These are phyloP conservation scores for Graptemys geographica DNA, from an alignment of 2,797 vertebrate genomes.

Conservation along the genomic window DNA sequence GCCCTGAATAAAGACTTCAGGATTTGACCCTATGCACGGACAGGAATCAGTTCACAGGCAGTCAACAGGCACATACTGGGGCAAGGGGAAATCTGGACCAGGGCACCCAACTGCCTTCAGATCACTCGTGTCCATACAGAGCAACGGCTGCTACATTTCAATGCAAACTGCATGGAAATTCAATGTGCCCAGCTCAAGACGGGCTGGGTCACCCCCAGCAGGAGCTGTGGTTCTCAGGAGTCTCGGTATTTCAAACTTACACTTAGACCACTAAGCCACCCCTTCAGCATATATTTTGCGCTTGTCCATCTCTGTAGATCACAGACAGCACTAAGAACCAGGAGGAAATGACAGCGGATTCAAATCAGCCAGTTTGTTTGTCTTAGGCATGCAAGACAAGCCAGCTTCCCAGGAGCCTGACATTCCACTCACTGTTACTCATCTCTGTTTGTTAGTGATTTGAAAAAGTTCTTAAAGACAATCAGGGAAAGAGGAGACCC, in stretches of 20 bases:
- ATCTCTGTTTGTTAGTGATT: background rate
- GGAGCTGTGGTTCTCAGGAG: background rate
- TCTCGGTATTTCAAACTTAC: background rate
- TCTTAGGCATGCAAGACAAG: background rate
- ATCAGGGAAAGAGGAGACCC: background rate
- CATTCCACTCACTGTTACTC: background rate
- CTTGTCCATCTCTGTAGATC: background rate
- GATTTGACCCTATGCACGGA: background rate
- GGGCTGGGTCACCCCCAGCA: conserved; percentile 20
- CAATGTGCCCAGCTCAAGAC: background rate
- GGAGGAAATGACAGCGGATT: conserved; percentile 68
- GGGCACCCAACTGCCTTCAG: background rate
- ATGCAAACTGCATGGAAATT: background rate
- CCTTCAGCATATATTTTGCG: rapidly evolving
- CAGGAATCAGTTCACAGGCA: background rate
- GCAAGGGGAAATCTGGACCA: background rate
- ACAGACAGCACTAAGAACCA: background rate
- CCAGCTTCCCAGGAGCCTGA: conserved; percentile 1
- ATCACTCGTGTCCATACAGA: background rate
- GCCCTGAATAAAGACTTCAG: background rate
- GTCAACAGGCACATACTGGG: background rate
- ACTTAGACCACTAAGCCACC: rapidly evolving
- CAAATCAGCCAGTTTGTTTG: conserved; percentile 22
- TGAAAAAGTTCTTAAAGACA: background rate
- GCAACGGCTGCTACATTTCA: background rate